A percentile compares a stretch with the other conserved stretches of the same genome.
Evolutionary conservation across 2,113 vertebrate species (phyloP).

Genomic region (Philantomba maxwellii): DNA sequence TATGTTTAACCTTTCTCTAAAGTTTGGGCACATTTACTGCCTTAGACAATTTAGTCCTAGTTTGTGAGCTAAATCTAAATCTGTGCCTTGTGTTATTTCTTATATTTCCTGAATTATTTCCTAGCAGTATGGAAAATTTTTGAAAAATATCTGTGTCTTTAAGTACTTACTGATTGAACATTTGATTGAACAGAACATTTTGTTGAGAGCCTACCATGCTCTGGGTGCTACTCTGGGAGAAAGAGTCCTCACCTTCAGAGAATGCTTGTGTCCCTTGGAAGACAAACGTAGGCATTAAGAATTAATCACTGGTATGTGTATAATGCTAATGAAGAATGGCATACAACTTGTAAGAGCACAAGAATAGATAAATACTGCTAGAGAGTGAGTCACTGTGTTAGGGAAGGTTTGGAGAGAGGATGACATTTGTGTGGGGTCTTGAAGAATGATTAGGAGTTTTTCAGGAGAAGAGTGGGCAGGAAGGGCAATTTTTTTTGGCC

Average conservation of each 20-base stretch:
- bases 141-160: not conserved
- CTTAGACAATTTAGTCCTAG: not conserved
- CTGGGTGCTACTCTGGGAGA: not conserved
- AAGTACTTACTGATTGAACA: not conserved
- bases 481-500: not conserved
- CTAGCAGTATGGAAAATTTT: not conserved
- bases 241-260: not conserved
- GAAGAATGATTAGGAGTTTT: not conserved
- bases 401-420: not conserved
- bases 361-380: not conserved
- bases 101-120: not conserved
- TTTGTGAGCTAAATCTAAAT: not conserved
- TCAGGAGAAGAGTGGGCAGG: not conserved
- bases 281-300: not conserved
- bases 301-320: not conserved
- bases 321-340: not conserved
- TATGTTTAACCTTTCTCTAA: not conserved
- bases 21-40: not conserved
- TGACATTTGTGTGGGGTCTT: not conserved
- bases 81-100: not conserved
- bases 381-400: not conserved
- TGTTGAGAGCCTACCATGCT: not conserved
- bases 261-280: not conserved
- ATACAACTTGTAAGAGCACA: not conserved
- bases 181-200: not conserved